phyloP scores from a whole-genome alignment of 1,140 invertebrate genomes.

The Bombus cullumanus region DNA sequence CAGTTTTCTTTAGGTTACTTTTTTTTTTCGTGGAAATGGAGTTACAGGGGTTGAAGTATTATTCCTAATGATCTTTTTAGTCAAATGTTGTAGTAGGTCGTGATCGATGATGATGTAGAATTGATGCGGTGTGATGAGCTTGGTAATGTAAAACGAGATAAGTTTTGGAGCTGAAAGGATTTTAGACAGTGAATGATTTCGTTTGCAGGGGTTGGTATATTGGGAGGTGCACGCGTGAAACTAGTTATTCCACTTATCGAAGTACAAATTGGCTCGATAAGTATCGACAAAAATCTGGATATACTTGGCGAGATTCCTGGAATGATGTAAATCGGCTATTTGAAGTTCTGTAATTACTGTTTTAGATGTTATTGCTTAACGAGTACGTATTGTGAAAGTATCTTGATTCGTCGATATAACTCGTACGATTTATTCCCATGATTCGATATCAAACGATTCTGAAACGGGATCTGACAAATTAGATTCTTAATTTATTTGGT shows the following conservation, averaged over 20 bases:
- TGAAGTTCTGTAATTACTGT: not conserved
- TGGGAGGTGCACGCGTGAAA: not conserved
- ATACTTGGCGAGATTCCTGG: not conserved
- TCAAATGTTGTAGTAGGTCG: not conserved
- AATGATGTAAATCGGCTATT: not conserved
- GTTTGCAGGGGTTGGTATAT: not conserved
- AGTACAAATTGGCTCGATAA: constrained; percentile 28
- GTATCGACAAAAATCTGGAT: not conserved
- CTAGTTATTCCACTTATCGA: constrained; percentile 24
- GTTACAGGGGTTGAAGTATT: too few relatives aligned
- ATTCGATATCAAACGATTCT: not conserved
- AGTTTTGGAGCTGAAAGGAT: not conserved
- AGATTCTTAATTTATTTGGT: not conserved
- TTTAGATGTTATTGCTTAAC: not conserved
- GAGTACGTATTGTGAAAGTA: too few relatives aligned
- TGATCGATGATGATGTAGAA: constrained; percentile 7
- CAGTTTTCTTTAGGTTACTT: too few relatives aligned
- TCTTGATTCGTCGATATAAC: too few relatives aligned
- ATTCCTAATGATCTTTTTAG: not conserved
- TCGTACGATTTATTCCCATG: too few relatives aligned
- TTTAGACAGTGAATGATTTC: not conserved
- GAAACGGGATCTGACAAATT: not conserved
- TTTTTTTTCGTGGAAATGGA: too few relatives aligned
- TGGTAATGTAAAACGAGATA: not conserved
- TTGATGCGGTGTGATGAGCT: not conserved